Conservation (phyloP, 2,113 vertebrate genomes). For the Calidris pygmaea region DNA sequence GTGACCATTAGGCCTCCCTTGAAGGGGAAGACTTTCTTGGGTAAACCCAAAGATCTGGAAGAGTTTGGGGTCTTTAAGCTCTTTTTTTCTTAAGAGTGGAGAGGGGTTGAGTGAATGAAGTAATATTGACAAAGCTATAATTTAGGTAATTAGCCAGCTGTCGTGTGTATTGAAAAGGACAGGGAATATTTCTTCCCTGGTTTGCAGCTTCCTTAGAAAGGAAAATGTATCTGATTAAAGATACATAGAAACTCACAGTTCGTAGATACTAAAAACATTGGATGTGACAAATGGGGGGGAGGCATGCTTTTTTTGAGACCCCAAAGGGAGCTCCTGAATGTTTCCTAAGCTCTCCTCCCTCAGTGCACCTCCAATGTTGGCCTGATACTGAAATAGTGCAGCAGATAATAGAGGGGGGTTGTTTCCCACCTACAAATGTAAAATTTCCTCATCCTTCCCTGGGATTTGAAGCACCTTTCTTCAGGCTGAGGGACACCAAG, state of each 20-base stretch:
- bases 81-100: neutral
- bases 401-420: neutral
- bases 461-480: neutral
- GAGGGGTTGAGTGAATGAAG: neutral
- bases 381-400: neutral
- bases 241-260: neutral
- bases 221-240: neutral
- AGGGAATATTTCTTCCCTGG: conserved; percentile 21
- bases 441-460: neutral
- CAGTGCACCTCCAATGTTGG: neutral
- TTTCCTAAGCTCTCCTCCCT: neutral
- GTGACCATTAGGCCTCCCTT: neutral
- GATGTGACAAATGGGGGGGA: neutral
- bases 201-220: neutral
- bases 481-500: neutral
- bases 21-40: neutral
- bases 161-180: neutral
- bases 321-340: neutral
- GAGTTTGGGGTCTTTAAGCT: neutral
- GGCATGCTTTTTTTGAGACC: rapidly evolving
- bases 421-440: neutral
- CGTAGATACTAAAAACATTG: neutral
- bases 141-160: conserved; percentile 53
- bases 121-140: conserved; percentile 41
- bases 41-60: neutral